Evolutionary conservation across 1,140 invertebrate species (phyloP).

Genomic region (Myzus persicae): DNA sequence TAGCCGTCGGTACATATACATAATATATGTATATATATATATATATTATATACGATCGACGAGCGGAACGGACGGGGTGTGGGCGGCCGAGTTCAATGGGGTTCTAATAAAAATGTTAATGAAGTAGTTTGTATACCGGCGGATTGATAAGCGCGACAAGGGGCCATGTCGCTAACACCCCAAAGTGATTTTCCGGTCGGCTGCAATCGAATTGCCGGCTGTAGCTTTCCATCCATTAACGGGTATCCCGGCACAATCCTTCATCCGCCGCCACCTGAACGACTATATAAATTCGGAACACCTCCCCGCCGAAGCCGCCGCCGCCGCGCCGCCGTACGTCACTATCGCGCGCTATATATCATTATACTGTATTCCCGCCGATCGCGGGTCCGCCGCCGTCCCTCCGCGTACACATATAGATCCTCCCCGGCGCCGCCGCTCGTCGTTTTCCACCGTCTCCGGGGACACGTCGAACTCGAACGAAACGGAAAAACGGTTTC

Average conservation of each 20-base stretch:
- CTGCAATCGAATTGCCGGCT: slow-evolving; percentile 58
- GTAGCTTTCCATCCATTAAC: slow-evolving; percentile 59
- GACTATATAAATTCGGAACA: slow-evolving; percentile 23
- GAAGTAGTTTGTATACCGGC: slow-evolving; percentile 57
- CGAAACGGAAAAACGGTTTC: slow-evolving; percentile 43
- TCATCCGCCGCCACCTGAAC: slow-evolving; percentile 53
- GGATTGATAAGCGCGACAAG: slow-evolving; percentile 58
- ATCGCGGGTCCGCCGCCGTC: not conserved
- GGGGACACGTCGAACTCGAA: slow-evolving; percentile 42
- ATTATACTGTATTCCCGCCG: not conserved
- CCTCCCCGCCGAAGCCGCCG: not conserved
- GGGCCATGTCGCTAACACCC: slow-evolving; percentile 58
- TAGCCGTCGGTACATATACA: not conserved
- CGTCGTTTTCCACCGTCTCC: not conserved
- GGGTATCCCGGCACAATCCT: slow-evolving; percentile 56
- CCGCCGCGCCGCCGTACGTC: not conserved
- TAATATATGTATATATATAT: not conserved
- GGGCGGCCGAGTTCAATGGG: slow-evolving; percentile 39
- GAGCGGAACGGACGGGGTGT: too few relatives aligned
- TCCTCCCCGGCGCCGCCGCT: not conserved
- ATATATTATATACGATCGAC: not conserved
- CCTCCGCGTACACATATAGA: too few relatives aligned
- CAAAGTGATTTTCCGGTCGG: slow-evolving; percentile 58
- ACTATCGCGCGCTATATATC: not conserved
- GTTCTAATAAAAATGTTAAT: slow-evolving; percentile 59